Evolutionary conservation across 2,888 invertebrate genomes (phyloP), one percentile per base, ranked within the genome.

Genomic region (Orthosia gothica): DNA sequence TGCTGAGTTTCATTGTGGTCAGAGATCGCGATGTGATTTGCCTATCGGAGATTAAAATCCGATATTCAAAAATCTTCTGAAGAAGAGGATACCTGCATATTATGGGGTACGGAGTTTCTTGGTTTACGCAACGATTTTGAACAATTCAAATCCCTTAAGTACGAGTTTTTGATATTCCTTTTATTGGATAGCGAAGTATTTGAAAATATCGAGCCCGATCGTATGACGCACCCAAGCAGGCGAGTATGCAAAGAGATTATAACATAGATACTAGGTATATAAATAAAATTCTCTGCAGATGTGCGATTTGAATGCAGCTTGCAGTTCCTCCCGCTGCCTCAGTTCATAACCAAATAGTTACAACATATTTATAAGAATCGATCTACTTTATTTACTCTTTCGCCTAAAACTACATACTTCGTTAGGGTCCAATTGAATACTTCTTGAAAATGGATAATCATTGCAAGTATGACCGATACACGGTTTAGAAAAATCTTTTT

Each of bases 281-380:
- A 54, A 52, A 59, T 32, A 57, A 57, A 47, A 20, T 59, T 63
- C 47, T 66, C 65, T 54, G 40, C 50, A 77, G 66, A 64, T 77
- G 71, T 47, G 32, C 63, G 52, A 82, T 82, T 80, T 67, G 52
- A 64, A 80, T 78, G 83, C 78, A 82, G 63, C 18, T 59, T 77
- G 58, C 49, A 61, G 40, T 55, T 57, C 12, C 49, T 18, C 52
- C 61, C 47, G 70, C 47, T 63, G 57, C 63, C 18, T 52, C 55
- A 26, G 18, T 62, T 26, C 47, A 52, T 82, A 81, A 26, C 18
- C 61, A 82, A 70, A 63, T 18, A 55, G 47, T 5, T 47, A 63
- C 61, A 40, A 82, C 47, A 70, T 77, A 82, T 79, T 57, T 58
- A 64, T 26, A 54, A 66, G 23, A n/a, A 47, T 40, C 40, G 40